These are phyloP conservation scores for Cephalotes varians DNA, from an alignment of 2,888 invertebrate species.

Conservation along the genomic window DNA sequence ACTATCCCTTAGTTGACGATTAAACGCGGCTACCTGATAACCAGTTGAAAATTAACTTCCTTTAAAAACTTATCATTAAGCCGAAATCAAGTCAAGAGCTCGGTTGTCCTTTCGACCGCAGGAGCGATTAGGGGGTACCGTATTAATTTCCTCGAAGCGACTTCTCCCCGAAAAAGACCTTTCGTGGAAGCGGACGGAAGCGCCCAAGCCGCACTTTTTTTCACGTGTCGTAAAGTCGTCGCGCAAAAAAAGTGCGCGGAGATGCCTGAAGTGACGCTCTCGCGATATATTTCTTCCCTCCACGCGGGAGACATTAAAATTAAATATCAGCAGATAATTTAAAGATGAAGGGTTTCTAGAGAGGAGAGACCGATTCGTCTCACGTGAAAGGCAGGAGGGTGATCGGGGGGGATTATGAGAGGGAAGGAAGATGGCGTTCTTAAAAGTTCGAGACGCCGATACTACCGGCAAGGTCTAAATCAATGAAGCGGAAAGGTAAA, in stretches of 20 bases:
- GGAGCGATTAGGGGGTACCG: slow-evolving; percentile 9
- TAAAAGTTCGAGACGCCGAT: slow-evolving; percentile 43
- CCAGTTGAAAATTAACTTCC: slow-evolving; percentile 12
- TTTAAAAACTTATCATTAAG: slow-evolving; percentile 4
- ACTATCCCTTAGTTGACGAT: neutral
- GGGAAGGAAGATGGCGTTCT: neutral
- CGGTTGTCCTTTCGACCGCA: slow-evolving; percentile 10
- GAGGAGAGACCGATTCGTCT: neutral
- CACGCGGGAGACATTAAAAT: slow-evolving; percentile 31
- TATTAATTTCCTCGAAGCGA: slow-evolving; percentile 38
- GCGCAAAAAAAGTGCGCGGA: neutral
- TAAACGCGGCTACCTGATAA: slow-evolving; percentile 11
- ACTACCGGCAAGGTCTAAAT: slow-evolving; percentile 66
- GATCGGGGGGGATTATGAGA: neutral
- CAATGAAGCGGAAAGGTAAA: slow-evolving; percentile 72
- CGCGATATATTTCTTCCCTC: slow-evolving; percentile 5
- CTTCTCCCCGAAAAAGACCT: neutral
- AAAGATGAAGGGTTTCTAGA: slow-evolving; percentile 33
- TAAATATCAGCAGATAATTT: slow-evolving; percentile 43
- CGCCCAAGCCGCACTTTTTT: slow-evolving; percentile 2
- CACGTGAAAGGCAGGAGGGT: neutral
- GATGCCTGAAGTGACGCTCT: neutral
- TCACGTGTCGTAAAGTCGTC: slow-evolving; percentile 36
- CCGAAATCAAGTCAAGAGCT: slow-evolving; percentile 5
- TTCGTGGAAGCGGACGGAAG: slow-evolving; percentile 49